A percentile compares a stretch with the other conserved stretches of the same genome.
phyloP scores from a whole-genome alignment of 2,797 vertebrate species.

The Trematomus bernacchii region DNA sequence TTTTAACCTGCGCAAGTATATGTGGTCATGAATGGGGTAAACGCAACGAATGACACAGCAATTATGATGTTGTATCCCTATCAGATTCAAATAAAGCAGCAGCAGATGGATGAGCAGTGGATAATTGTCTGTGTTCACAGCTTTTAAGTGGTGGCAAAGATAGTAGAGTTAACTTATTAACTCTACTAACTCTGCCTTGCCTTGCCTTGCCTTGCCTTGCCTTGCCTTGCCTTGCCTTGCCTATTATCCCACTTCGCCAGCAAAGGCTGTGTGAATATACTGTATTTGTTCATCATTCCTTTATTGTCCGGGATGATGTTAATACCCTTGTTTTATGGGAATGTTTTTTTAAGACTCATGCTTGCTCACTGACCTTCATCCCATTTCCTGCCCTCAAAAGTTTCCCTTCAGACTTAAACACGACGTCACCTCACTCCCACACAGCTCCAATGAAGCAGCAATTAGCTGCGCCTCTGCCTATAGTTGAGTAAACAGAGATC shows the following conservation, averaged over 20 bases:
- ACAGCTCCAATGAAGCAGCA: constrained; percentile 21
- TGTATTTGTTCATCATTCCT: neutral
- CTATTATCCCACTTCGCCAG: neutral
- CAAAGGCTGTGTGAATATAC: neutral
- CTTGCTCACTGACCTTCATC: constrained; percentile 15
- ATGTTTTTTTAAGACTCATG: constrained; percentile 42
- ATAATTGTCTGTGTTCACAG: neutral
- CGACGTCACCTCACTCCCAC: constrained; percentile 26
- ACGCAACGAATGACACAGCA: neutral
- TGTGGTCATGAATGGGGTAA: too few species aligned
- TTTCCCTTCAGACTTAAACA: constrained; percentile 22
- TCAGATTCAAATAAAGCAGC: neutral
- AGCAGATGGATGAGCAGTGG: constrained; percentile 4
- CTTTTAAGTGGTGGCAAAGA: neutral
- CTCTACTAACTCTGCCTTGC: too few species aligned
- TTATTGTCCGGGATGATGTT: neutral
- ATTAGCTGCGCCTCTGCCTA: constrained; percentile 38
- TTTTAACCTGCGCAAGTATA: too few species aligned
- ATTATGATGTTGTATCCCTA: neutral
- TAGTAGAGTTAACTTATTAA: neutral
- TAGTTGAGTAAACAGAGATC: constrained; percentile 30
- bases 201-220: too few species aligned
- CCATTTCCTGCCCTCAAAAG: constrained; percentile 31
- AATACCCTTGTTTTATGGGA: neutral
- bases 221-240: too few species aligned